These are phyloP conservation scores for Bombus balteatus DNA, from an alignment of 1,140 invertebrate genomes.

Conservation along the genomic window DNA sequence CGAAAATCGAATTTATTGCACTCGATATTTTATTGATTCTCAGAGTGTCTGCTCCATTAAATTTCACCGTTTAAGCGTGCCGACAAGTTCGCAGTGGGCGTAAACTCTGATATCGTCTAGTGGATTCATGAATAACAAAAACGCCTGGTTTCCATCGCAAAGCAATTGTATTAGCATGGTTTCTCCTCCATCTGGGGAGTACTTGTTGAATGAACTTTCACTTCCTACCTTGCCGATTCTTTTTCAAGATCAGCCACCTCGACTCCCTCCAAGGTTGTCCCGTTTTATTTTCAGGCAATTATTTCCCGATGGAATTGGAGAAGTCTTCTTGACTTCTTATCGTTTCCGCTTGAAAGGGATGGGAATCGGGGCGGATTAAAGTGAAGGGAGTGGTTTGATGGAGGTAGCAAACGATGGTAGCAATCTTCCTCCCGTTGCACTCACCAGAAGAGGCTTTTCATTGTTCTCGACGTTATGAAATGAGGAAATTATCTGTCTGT, in stretches of 20 bases:
- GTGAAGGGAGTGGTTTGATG: not conserved
- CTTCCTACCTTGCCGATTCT: slow-evolving; percentile 19
- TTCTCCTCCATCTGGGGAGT: not conserved
- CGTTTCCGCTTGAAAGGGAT: slow-evolving; percentile 1
- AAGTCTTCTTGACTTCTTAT: not conserved
- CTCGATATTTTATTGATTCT: not conserved
- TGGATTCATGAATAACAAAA: slow-evolving; percentile 28
- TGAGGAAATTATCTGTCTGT: slow-evolving; percentile 36
- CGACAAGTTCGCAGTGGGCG: not conserved
- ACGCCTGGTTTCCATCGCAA: not conserved
- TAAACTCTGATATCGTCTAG: slow-evolving; percentile 9
- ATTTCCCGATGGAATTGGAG: slow-evolving; percentile 22
- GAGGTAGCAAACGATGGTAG: not conserved
- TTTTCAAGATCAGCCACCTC: slow-evolving; percentile 30
- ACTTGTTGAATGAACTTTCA: slow-evolving; percentile 48
- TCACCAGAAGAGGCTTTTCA: slow-evolving; percentile 17
- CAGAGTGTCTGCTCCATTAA: not conserved
- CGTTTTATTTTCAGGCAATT: slow-evolving; percentile 37
- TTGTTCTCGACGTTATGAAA: slow-evolving; percentile 39
- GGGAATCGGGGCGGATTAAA: not conserved
- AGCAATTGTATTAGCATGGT: slow-evolving; percentile 25
- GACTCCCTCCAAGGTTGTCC: not conserved
- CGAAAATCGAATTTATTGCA: not conserved
- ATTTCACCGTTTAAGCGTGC: not conserved
- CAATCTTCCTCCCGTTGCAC: slow-evolving; percentile 20